Evolutionary conservation across 2,113 vertebrate genomes (phyloP).

Genomic region (Smithornis capensis): DNA sequence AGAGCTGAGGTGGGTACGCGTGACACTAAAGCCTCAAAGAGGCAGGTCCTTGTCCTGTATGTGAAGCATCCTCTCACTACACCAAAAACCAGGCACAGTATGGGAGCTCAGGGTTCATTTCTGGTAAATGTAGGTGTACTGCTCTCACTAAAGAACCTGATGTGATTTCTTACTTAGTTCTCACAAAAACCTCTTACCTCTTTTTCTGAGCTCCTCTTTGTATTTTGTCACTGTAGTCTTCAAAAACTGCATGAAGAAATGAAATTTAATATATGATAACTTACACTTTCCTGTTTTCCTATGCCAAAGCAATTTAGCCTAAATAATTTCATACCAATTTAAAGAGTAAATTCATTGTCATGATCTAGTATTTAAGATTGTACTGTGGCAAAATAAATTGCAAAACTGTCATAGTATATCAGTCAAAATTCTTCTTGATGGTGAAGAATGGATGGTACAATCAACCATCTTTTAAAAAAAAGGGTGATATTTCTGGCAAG

Average conservation of each 20-base stretch:
- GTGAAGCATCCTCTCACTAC: neutral
- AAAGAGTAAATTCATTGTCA: neutral
- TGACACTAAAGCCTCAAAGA: neutral
- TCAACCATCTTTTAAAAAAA: neutral
- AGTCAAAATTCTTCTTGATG: neutral
- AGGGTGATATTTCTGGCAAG: neutral
- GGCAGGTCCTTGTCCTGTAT: neutral
- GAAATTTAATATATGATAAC: neutral
- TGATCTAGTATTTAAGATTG: neutral
- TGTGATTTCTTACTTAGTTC: neutral
- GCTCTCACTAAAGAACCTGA: neutral
- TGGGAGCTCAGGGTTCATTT: neutral
- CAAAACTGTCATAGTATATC: neutral
- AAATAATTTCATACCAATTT: neutral
- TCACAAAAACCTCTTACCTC: neutral
- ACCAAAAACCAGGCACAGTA: neutral
- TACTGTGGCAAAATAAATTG: neutral
- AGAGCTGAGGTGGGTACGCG: constrained; percentile 43
- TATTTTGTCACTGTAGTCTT: neutral
- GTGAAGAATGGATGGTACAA: neutral
- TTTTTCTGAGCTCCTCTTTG: neutral
- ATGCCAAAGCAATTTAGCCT: neutral
- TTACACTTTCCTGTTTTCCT: neutral
- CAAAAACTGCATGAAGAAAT: constrained; percentile 17
- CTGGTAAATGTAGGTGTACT: neutral